A percentile compares a stretch with the other conserved stretches of the same genome.
Conservation (phyloP, 2,888 invertebrate species). For the Caenorhabditis zanzibari region DNA sequence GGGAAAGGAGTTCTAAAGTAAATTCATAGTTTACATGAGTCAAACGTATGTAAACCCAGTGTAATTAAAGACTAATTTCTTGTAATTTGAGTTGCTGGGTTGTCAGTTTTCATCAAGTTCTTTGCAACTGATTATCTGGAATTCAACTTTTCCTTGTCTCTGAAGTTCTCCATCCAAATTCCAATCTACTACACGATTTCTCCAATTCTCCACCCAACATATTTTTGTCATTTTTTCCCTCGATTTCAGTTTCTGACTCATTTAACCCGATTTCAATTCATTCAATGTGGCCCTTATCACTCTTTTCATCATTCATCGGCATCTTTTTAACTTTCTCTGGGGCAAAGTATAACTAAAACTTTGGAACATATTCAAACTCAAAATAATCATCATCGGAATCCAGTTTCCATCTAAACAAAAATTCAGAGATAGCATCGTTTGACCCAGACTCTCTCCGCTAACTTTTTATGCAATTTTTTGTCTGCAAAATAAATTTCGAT, state of each 20-base stretch:
- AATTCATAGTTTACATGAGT: no score
- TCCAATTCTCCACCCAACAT: not conserved
- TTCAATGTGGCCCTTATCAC: not conserved
- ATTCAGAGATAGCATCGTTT: not conserved
- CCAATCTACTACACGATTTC: no score
- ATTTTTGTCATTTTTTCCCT: not conserved
- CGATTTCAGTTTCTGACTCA: conserved; percentile 16
- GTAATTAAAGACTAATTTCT: no score
- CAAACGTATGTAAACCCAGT: no score
- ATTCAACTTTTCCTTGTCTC: no score
- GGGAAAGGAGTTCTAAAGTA: no score
- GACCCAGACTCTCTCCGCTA: conserved; percentile 17
- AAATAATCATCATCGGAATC: not conserved
- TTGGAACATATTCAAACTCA: no score
- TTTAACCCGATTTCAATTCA: conserved; percentile 9
- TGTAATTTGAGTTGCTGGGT: no score
- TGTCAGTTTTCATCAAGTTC: no score
- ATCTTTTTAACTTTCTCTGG: not conserved
- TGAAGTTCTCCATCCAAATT: no score
- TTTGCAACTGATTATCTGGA: no score
- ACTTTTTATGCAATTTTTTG: conserved; percentile 17
- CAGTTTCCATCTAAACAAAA: not conserved
- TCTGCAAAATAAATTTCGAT: conserved; percentile 31
- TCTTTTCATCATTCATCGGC: not conserved
- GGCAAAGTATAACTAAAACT: not conserved